Conservation (phyloP, 2,888 invertebrate genomes). For the Hartigia nigra region DNA sequence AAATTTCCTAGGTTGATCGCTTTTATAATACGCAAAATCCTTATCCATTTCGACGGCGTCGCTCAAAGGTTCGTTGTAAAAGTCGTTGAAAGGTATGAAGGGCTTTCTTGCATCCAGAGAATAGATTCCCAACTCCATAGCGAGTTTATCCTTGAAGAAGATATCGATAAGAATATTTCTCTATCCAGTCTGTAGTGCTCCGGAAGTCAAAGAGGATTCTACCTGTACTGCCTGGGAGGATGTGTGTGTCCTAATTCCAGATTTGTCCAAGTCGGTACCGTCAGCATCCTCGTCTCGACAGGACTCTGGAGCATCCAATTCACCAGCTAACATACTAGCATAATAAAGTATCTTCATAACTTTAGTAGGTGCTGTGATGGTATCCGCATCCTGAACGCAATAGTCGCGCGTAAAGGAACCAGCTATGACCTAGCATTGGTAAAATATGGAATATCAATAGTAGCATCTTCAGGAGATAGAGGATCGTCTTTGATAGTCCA, state of each 20-base stretch:
- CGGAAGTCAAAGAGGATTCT: neutral
- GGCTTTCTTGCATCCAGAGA: slow-evolving; percentile 87
- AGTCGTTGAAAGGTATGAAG: slow-evolving; percentile 86
- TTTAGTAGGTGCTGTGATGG: slow-evolving; percentile 86
- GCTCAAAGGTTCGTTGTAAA: slow-evolving; percentile 94
- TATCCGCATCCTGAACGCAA: slow-evolving; percentile 86
- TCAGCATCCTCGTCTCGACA: slow-evolving; percentile 70
- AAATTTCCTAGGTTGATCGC: slow-evolving; percentile 75
- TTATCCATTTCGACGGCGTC: slow-evolving; percentile 94
- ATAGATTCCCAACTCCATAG: slow-evolving; percentile 79
- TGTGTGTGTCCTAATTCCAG: slow-evolving; percentile 29
- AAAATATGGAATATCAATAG: neutral
- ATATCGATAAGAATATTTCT: neutral
- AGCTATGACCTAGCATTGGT: slow-evolving; percentile 72
- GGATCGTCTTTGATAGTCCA: neutral
- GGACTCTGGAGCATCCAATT: slow-evolving; percentile 75
- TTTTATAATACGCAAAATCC: slow-evolving; percentile 91
- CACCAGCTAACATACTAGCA: slow-evolving; percentile 88
- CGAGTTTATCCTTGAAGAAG: slow-evolving; percentile 68
- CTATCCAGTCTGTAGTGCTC: neutral
- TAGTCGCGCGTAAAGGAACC: slow-evolving; percentile 79
- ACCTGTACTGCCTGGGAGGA: slow-evolving; percentile 44
- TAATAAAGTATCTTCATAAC: slow-evolving; percentile 91
- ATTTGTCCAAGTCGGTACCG: slow-evolving; percentile 48
- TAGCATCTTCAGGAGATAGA: slow-evolving; percentile 1